These are phyloP conservation scores for Sericinus montela DNA, from an alignment of 2,888 invertebrate species.

Conservation along the genomic window DNA sequence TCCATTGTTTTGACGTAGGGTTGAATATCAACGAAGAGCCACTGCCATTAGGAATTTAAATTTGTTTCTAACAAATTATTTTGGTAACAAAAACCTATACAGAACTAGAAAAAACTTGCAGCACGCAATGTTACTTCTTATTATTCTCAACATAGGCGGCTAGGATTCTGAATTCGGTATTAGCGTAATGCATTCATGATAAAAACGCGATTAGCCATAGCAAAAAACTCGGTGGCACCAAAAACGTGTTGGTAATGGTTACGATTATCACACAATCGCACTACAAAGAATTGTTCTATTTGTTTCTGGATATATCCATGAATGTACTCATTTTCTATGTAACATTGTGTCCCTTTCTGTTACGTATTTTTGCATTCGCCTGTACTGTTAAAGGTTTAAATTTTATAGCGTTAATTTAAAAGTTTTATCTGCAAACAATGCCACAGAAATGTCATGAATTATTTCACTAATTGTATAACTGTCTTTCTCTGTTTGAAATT, in stretches of 20 bases:
- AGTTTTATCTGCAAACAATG: not conserved
- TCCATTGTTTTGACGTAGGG: too few species aligned
- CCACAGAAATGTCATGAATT: too few species aligned
- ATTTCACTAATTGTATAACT: too few species aligned
- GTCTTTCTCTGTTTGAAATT: too few species aligned
- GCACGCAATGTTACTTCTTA: not conserved
- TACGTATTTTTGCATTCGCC: not conserved
- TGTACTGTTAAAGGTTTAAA: not conserved
- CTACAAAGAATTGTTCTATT: conserved; percentile 1
- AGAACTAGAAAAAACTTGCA: not conserved
- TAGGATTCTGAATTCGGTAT: conserved; percentile 14
- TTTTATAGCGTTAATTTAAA: not conserved
- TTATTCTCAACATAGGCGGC: conserved; percentile 6
- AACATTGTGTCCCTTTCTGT: not conserved
- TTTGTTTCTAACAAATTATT: conserved; percentile 4
- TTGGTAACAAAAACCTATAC: conserved; percentile 11
- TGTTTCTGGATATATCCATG: not conserved
- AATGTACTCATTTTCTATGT: not conserved
- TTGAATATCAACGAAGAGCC: too few species aligned
- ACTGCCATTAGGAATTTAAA: too few species aligned
- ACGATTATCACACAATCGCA: not conserved
- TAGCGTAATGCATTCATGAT: conserved; percentile 17
- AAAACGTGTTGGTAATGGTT: conserved; percentile 1
- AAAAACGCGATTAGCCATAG: conserved; percentile 17
- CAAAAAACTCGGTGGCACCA: conserved; percentile 2